Conservation (phyloP, 2,888 invertebrate genomes). For the Ditula angustiorana region DNA sequence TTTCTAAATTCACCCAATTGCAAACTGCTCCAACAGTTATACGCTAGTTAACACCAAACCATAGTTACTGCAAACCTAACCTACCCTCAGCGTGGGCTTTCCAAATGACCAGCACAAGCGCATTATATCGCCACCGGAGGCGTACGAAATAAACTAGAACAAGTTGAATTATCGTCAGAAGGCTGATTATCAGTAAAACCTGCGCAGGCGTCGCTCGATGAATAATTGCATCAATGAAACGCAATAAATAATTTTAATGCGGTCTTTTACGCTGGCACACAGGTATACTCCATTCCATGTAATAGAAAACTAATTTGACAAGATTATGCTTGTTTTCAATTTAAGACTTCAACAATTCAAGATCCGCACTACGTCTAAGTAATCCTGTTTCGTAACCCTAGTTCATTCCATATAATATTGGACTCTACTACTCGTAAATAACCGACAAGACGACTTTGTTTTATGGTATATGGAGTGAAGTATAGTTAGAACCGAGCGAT, state of each 20-base stretch:
- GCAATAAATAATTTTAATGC: constrained; percentile 47
- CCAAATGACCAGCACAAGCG: constrained; percentile 49
- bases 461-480: background rate
- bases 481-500: constrained; percentile 39
- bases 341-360: too few relatives aligned
- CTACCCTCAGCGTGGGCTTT: constrained; percentile 50
- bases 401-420: too few relatives aligned
- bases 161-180: constrained; percentile 57
- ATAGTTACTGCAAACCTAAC: background rate
- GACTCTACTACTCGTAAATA: too few relatives aligned
- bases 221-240: constrained; percentile 57
- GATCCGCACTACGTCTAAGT: too few relatives aligned
- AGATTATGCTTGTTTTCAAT: too few relatives aligned
- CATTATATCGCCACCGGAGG: constrained; percentile 52
- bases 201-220: constrained; percentile 60
- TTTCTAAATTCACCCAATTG: background rate
- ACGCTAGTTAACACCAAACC: background rate
- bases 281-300: too few relatives aligned
- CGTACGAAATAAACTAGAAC: constrained; percentile 55
- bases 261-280: constrained; percentile 41
- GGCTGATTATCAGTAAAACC: constrained; percentile 57
- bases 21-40: background rate
- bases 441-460: background rate
- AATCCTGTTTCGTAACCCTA: too few relatives aligned
- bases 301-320: too few relatives aligned